Evolutionary conservation across 2,113 vertebrate genomes (phyloP), one percentile per base, ranked within the genome.

Genomic region (Tamias sibiricus): DNA sequence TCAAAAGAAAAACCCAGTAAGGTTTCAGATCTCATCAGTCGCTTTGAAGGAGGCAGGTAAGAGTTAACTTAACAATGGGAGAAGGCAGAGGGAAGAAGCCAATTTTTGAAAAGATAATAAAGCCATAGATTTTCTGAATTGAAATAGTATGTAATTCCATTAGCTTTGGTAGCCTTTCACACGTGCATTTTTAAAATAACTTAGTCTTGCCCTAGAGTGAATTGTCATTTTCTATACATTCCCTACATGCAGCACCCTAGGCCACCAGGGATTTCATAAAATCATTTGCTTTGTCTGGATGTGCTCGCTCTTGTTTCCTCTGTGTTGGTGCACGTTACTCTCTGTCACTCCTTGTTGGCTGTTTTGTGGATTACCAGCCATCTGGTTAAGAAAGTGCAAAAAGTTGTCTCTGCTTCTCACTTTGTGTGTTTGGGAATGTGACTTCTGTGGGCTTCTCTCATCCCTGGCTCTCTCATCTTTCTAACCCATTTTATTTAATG

Each of bases 11-110:
- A 99, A 98, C 90, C 98, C 87, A 99, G 98, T 97, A 99, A 99
- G 98, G 99, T 99, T 90, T 99, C 99, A 28, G 98, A 99, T 98
- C 99, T 99, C 98, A 99, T 99, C 99, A 99, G 98, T 97, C 99
- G 97, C 96, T 99, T 99, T 98, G 99, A 99, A 98, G 99, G 99
- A 98, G 99, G 99, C 99, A 99, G 99, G 99, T 99, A 98, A n/a
- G 97, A 92, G 97, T 72, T 94, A 37, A 74, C 16, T 72, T 94
- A 37, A 74, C 16, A 93, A 17, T 30, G 88, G 83, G 47, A 59
- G 11, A 49, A 93, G 64, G 2, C 37, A 10, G 20, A 71, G 71
- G 66, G 80, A 42, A 42, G 28, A 59, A 86, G 24, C 12, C n/a
- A 8, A 42, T 37, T 52, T 92, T 57, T 19, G 16, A 77, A 79